Percentiles rank a stretch among this genome's conserved stretches.
Conservation (phyloP, 2,888 invertebrate genomes). For the Arctia plantaginis region DNA sequence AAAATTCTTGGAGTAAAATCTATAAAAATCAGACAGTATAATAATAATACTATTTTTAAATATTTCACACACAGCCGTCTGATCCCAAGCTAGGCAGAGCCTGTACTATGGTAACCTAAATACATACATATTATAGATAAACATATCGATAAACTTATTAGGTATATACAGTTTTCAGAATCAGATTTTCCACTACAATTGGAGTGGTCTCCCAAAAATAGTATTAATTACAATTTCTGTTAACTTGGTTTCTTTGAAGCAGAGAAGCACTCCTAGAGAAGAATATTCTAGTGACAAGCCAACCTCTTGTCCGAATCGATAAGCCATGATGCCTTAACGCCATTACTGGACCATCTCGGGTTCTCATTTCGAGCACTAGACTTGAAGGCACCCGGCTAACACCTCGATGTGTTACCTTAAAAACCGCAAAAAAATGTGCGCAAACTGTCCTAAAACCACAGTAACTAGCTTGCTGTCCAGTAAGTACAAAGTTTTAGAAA, state of each 20-base stretch:
- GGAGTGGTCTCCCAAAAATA: neutral
- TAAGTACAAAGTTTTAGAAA: too few species aligned
- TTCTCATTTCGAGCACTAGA: neutral
- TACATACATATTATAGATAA: too few species aligned
- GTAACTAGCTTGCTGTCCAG: too few species aligned
- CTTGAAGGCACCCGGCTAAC: neutral
- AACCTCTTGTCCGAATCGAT: neutral
- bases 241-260: neutral
- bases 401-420: neutral
- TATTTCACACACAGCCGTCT: too few species aligned
- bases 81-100: too few species aligned
- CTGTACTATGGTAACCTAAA: too few species aligned
- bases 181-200: too few species aligned
- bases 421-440: neutral
- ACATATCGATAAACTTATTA: too few species aligned
- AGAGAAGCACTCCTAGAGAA: neutral
- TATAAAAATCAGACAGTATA: neutral
- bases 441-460: too few species aligned
- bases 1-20: neutral
- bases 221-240: neutral
- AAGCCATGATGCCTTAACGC: neutral
- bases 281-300: neutral
- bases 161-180: too few species aligned
- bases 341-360: neutral
- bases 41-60: too few species aligned